Percentiles rank a stretch among this genome's conserved stretches.
phyloP scores from a whole-genome alignment of 2,888 invertebrate species.

The Leptinotarsa haldemani region DNA sequence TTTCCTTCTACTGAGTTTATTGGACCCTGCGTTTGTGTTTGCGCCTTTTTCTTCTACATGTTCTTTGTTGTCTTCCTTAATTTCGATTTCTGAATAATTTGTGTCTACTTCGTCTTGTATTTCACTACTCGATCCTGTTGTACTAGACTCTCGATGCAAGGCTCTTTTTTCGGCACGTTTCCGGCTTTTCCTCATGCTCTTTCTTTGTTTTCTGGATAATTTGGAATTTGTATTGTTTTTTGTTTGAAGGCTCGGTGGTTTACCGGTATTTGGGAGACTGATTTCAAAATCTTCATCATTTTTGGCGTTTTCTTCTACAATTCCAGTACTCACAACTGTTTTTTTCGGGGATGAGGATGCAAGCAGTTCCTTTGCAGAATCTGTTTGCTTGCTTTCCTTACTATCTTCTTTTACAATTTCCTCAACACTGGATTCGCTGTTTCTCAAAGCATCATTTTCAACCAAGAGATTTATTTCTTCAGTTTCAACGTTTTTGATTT shows the following conservation, averaged over 20 bases:
- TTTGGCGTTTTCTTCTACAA: neutral
- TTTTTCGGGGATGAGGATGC: too few species aligned
- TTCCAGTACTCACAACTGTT: neutral
- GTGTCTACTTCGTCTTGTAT: conserved; percentile 40
- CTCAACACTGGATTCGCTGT: too few species aligned
- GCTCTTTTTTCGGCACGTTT: conserved; percentile 47
- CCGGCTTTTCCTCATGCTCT: conserved; percentile 45
- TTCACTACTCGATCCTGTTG: conserved; percentile 54
- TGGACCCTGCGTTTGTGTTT: neutral
- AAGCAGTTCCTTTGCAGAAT: too few species aligned
- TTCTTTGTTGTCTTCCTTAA: neutral
- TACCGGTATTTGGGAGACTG: neutral
- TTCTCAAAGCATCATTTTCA: too few species aligned
- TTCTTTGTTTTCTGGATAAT: conserved; percentile 45
- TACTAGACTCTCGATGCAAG: conserved; percentile 50
- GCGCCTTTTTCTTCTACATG: neutral
- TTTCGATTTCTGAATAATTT: conserved; percentile 22
- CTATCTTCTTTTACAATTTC: too few species aligned
- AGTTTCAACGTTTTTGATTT: neutral
- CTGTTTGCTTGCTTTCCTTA: too few species aligned
- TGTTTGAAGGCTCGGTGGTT: conserved; percentile 31
- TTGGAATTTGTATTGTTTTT: neutral
- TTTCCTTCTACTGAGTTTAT: conserved; percentile 45
- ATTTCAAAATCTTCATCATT: neutral
- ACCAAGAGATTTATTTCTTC: neutral